phyloP scores from a whole-genome alignment of 1,140 invertebrate species.

The Zeugodacus cucurbitae region DNA sequence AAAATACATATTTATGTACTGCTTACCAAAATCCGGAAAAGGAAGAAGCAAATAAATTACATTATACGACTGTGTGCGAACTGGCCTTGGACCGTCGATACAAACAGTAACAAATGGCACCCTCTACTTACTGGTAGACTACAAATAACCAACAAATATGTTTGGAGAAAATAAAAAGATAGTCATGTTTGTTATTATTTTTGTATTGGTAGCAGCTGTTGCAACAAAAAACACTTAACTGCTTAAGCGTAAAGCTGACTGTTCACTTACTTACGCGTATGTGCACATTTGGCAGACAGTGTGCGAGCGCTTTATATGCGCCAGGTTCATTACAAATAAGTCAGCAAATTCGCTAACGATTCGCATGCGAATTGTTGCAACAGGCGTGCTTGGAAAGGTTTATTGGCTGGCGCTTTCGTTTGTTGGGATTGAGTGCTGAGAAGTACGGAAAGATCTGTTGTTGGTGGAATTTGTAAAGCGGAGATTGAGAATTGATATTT shows the following conservation, averaged over 20 bases:
- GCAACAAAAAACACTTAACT: background rate
- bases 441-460: background rate
- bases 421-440: background rate
- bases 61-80: background rate
- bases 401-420: slow-evolving; percentile 57
- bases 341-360: background rate
- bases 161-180: background rate
- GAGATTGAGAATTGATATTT: no score
- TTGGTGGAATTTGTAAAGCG: no score
- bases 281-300: background rate
- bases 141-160: background rate
- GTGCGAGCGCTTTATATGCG: background rate
- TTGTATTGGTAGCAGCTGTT: background rate
- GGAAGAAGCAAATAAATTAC: background rate
- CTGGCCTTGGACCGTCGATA: no score
- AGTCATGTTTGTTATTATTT: background rate
- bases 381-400: background rate
- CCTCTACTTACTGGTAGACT: background rate
- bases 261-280: background rate
- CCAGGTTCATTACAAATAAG: background rate
- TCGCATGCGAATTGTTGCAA: background rate
- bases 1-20: background rate
- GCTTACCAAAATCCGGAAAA: background rate
- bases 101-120: background rate
- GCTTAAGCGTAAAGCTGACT: background rate